Evolutionary conservation across 2,888 invertebrate genomes (phyloP).

Genomic region (Lasioglossum leucozonium): DNA sequence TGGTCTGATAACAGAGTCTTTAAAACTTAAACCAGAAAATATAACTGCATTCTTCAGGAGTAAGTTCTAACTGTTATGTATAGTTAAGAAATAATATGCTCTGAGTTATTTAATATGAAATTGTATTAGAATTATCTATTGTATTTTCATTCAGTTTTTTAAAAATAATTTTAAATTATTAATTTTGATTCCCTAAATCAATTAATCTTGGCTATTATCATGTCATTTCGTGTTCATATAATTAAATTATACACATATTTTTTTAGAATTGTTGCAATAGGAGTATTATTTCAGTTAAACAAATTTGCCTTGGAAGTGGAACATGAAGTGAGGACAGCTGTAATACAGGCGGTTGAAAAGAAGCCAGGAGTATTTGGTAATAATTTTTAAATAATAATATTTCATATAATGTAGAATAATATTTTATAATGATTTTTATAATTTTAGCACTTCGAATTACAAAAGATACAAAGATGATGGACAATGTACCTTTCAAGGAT

Average conservation of each 20-base stretch:
- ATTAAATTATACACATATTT: neutral
- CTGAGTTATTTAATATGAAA: neutral
- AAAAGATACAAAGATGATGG: slow-evolving; percentile 87
- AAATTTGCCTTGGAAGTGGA: slow-evolving; percentile 89
- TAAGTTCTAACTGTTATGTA: neutral
- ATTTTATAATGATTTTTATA: neutral
- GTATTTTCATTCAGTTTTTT: neutral
- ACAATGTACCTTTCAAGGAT: slow-evolving; percentile 86
- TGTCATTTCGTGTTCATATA: neutral
- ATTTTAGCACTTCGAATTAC: slow-evolving; percentile 87
- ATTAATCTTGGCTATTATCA: neutral
- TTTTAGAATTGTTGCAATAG: neutral
- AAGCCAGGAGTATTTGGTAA: slow-evolving; percentile 89
- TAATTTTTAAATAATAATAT: slow-evolving; percentile 40
- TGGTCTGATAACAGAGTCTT: neutral
- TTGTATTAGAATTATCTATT: neutral
- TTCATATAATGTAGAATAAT: neutral
- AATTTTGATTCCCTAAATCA: neutral
- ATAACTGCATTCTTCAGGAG: neutral
- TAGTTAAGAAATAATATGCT: neutral
- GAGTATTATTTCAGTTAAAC: slow-evolving; percentile 86
- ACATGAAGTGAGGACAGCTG: slow-evolving; percentile 89
- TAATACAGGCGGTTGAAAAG: slow-evolving; percentile 90
- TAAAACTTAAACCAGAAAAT: neutral
- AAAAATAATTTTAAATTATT: neutral